These are phyloP conservation scores for Alcis repandata DNA, from an alignment of 2,888 invertebrate genomes.

Conservation along the genomic window DNA sequence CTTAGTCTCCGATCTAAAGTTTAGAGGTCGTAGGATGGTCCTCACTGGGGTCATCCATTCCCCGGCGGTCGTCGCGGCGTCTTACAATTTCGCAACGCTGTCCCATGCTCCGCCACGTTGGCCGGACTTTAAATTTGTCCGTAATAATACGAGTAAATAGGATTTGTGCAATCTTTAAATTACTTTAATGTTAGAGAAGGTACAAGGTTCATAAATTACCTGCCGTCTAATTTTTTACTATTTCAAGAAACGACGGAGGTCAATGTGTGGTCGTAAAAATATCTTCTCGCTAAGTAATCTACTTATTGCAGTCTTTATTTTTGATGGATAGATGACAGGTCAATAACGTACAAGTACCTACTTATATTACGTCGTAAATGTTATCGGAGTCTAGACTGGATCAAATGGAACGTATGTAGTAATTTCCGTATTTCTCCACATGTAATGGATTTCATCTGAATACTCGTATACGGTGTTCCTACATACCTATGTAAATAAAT, in stretches of 20 bases:
- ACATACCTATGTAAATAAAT: no score
- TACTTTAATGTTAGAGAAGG: slow-evolving; percentile 44
- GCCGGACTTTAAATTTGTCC: slow-evolving; percentile 39
- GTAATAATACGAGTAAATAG: slow-evolving; percentile 36
- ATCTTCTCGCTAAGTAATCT: no score
- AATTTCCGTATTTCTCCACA: slow-evolving; percentile 3
- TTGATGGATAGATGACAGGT: neutral
- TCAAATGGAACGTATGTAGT: neutral
- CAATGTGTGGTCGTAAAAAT: slow-evolving; percentile 16
- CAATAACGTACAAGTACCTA: neutral
- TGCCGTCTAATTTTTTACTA: slow-evolving; percentile 28
- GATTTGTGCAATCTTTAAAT: slow-evolving; percentile 42
- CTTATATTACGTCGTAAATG: neutral
- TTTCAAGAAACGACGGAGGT: slow-evolving; percentile 35
- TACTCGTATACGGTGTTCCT: no score
- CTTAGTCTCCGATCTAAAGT: slow-evolving; percentile 19
- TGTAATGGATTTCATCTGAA: no score
- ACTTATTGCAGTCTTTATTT: neutral
- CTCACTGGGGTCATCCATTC: slow-evolving; percentile 56
- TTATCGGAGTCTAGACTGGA: neutral
- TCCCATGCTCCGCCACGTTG: slow-evolving; percentile 41
- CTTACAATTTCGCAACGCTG: slow-evolving; percentile 54
- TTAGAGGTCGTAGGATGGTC: slow-evolving; percentile 49
- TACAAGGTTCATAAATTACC: slow-evolving; percentile 38
- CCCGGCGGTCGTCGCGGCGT: slow-evolving; percentile 41